Evolutionary conservation across 2,797 vertebrate species (phyloP).

Genomic region (Phalanger gymnotis): DNA sequence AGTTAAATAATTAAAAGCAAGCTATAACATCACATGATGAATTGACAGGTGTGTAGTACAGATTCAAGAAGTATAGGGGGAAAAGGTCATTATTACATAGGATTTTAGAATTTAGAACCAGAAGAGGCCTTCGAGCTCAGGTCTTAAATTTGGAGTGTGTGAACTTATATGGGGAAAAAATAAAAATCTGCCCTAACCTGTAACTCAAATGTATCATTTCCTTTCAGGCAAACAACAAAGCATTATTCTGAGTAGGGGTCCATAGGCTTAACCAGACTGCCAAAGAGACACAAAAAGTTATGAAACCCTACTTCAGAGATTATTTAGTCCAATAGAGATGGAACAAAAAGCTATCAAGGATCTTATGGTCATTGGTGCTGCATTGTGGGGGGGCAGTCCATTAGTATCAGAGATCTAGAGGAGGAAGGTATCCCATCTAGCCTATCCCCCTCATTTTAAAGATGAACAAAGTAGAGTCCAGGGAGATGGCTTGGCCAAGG

Average conservation of each 20-base stretch:
- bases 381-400: background rate
- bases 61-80: background rate
- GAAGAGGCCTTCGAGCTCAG: background rate
- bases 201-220: background rate
- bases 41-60: background rate
- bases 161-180: background rate
- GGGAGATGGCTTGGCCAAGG: background rate
- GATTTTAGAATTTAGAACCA: background rate
- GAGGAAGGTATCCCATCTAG: background rate
- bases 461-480: background rate
- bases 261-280: background rate
- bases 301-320: background rate
- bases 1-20: background rate
- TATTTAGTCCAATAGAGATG: background rate
- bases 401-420: background rate
- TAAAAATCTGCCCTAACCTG: background rate
- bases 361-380: background rate
- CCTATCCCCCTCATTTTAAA: background rate
- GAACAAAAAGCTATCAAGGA: background rate
- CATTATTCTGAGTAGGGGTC: background rate
- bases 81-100: background rate
- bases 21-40: background rate
- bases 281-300: background rate
- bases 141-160: background rate
- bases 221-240: background rate